These are phyloP conservation scores for Nixonia krombeini DNA, from an alignment of 1,140 invertebrate genomes.

Conservation along the genomic window DNA sequence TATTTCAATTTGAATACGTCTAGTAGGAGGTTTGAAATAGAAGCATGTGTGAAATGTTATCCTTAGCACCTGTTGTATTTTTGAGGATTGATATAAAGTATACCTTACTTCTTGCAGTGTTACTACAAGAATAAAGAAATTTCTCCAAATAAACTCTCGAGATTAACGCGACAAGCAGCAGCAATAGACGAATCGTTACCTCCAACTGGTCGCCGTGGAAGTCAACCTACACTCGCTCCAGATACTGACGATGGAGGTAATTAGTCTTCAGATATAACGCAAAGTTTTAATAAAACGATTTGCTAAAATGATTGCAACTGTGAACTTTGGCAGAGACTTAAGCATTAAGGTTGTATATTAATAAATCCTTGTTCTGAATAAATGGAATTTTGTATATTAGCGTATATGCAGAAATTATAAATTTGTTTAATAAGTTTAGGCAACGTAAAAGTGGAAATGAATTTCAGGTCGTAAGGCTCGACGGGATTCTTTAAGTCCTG, in stretches of 20 bases:
- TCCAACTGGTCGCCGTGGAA: constrained; percentile 78
- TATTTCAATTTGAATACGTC: too few relatives aligned
- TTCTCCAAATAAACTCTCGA: constrained; percentile 77
- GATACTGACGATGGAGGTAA: constrained; percentile 74
- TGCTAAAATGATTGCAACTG: too few relatives aligned
- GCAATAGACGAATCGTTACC: constrained; percentile 89
- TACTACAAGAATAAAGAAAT: constrained; percentile 74
- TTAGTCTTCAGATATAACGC: too few relatives aligned
- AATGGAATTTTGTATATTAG: too few relatives aligned
- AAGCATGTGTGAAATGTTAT: too few relatives aligned
- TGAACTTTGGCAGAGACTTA: too few relatives aligned
- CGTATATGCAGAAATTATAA: too few relatives aligned
- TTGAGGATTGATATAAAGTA: neutral
- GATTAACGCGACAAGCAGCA: constrained; percentile 87
- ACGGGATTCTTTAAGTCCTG: constrained; percentile 88
- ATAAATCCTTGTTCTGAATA: too few relatives aligned
- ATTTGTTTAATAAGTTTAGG: too few relatives aligned
- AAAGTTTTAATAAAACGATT: too few relatives aligned
- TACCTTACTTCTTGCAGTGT: constrained; percentile 52
- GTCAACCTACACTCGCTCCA: constrained; percentile 86
- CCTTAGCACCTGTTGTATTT: neutral
- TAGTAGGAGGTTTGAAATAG: too few relatives aligned
- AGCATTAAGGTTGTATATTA: too few relatives aligned
- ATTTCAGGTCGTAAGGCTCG: constrained; percentile 78
- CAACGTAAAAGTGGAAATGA: neutral